These are phyloP conservation scores for Pelodytes ibericus DNA, from an alignment of 2,797 vertebrate species.

Conservation along the genomic window DNA sequence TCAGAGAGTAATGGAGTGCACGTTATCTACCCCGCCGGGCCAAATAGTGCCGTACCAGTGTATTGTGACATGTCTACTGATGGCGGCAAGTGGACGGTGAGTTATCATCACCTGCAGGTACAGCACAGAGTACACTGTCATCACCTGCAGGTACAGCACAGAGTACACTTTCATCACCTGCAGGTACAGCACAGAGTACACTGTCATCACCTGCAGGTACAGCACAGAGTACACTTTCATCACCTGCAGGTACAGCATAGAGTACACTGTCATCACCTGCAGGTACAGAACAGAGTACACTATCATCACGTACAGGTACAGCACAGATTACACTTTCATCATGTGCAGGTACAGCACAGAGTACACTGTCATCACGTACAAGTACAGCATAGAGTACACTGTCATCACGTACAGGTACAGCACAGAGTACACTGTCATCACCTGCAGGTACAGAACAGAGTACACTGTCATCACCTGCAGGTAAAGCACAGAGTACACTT, in stretches of 20 bases:
- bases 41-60: slow-evolving; percentile 71
- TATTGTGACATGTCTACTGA: slow-evolving; percentile 77
- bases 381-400: background rate
- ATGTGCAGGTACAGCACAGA: background rate
- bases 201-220: too few species aligned
- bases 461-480: background rate
- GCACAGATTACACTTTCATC: background rate
- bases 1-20: slow-evolving; percentile 67
- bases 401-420: background rate
- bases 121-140: background rate
- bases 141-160: too few species aligned
- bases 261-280: too few species aligned
- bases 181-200: background rate
- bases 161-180: background rate
- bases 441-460: background rate
- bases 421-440: background rate
- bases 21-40: slow-evolving; percentile 72
- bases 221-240: background rate
- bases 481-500: too few species aligned
- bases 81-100: slow-evolving; percentile 72
- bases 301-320: background rate
- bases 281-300: background rate
- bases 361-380: background rate
- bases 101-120: slow-evolving; percentile 8
- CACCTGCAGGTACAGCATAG: too few species aligned